Evolutionary conservation across 2,888 invertebrate species (phyloP).

Genomic region (Phania funesta): DNA sequence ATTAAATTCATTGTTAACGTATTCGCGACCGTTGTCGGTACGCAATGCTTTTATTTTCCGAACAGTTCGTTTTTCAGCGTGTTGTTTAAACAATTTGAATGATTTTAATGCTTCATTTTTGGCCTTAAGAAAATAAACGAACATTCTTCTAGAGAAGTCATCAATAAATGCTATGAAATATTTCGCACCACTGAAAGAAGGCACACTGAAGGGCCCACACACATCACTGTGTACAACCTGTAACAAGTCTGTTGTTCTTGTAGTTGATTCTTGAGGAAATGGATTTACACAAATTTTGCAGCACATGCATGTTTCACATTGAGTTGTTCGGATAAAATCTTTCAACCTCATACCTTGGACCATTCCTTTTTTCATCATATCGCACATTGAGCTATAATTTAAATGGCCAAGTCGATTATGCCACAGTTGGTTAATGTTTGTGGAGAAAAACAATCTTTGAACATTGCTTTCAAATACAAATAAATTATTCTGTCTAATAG

Average conservation of each 20-base stretch:
- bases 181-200: conserved; percentile 37
- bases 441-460: not conserved
- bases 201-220: conserved; percentile 36
- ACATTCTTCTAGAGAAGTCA: conserved; percentile 36
- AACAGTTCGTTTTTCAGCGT: too few relatives aligned
- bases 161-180: too few relatives aligned
- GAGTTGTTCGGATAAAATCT: not conserved
- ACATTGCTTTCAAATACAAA: conserved; percentile 21
- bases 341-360: conserved; percentile 23
- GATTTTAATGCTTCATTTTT: conserved; percentile 42
- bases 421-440: conserved; percentile 19
- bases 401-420: conserved; percentile 43
- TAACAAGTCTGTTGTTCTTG: conserved; percentile 38
- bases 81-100: conserved; percentile 43
- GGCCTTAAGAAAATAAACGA: conserved; percentile 41
- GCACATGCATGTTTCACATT: not conserved
- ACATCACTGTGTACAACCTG: conserved; percentile 43
- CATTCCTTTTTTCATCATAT: conserved; percentile 14
- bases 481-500: conserved; percentile 4
- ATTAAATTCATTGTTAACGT: too few relatives aligned
- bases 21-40: too few relatives aligned
- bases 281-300: conserved; percentile 7
- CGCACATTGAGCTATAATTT: conserved; percentile 12
- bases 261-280: conserved; percentile 29
- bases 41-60: too few relatives aligned